A percentile compares a stretch with the other conserved stretches of the same genome.
Evolutionary conservation across 2,113 vertebrate species (phyloP).

Genomic region (Salminus brasiliensis): DNA sequence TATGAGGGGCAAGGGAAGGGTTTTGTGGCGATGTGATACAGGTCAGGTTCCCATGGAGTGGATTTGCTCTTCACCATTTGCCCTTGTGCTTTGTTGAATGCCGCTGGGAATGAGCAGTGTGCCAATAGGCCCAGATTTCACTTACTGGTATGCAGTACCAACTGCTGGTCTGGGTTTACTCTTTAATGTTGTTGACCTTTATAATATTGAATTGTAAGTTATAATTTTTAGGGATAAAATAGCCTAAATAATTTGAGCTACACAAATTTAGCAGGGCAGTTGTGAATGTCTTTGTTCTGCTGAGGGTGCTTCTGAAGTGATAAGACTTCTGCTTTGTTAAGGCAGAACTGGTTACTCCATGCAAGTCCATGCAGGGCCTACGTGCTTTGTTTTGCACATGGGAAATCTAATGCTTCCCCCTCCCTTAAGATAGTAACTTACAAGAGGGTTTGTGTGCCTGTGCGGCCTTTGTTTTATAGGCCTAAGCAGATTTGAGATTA

Average conservation of each 20-base stretch:
- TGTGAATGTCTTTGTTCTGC: background rate
- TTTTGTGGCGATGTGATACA: background rate
- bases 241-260: too few species aligned
- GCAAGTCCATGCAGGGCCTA: conserved; percentile 53
- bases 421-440: conserved; percentile 11
- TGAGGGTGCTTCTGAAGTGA: conserved; percentile 2
- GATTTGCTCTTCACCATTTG: background rate
- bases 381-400: conserved; percentile 57
- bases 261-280: background rate
- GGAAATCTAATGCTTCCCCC: conserved; percentile 50
- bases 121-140: background rate
- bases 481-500: background rate
- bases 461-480: conserved; percentile 5
- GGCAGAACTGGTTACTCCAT: conserved; percentile 41
- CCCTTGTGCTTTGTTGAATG: background rate
- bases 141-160: too few species aligned
- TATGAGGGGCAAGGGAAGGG: background rate
- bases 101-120: background rate
- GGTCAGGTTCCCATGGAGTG: background rate
- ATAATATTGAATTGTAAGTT: too few species aligned
- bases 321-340: conserved; percentile 50
- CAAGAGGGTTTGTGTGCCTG: background rate
- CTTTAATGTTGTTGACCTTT: too few species aligned
- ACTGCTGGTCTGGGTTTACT: too few species aligned
- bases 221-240: too few species aligned